A percentile compares a stretch with the other conserved stretches of the same genome.
Evolutionary conservation across 2,797 vertebrate species (phyloP).

Genomic region (Darevskia mixta): DNA sequence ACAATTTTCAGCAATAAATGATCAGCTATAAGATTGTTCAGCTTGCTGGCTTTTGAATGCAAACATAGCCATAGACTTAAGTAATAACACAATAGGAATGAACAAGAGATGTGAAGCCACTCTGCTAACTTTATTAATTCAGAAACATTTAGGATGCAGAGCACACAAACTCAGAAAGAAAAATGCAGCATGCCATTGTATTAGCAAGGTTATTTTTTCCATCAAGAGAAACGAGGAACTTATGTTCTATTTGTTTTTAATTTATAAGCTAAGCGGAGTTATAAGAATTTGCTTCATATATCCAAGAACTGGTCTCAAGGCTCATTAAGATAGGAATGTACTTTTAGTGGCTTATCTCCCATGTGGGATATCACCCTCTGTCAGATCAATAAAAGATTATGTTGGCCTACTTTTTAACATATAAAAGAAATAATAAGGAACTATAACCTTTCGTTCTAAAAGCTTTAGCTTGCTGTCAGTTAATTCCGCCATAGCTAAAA

Average conservation of each 20-base stretch:
- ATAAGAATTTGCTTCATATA: conserved; percentile 12
- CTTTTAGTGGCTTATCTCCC: not conserved
- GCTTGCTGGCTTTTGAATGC: conserved; percentile 9
- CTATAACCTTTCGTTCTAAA: conserved; percentile 30
- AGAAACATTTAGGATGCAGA: conserved; percentile 26
- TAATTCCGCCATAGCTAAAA: not conserved
- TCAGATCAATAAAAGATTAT: conserved; percentile 42
- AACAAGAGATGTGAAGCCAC: not conserved
- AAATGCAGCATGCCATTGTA: not conserved
- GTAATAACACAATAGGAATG: not conserved
- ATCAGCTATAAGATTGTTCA: not conserved
- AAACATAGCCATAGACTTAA: not conserved
- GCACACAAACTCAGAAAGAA: not conserved
- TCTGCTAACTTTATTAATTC: not conserved
- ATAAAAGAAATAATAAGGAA: conserved; percentile 34
- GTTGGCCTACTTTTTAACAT: conserved; percentile 35
- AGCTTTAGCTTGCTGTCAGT: conserved; percentile 5
- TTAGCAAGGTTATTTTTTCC: not conserved
- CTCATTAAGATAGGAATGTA: conserved; percentile 24
- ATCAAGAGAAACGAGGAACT: conserved; percentile 28
- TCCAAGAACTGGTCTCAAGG: not conserved
- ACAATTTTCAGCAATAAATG: not conserved
- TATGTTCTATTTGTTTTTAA: conserved; percentile 13
- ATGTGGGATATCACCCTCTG: not conserved
- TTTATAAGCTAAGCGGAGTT: conserved; percentile 11